A percentile compares a stretch with the other conserved stretches of the same genome.
Conservation (phyloP, 2,113 vertebrate species). For the Rhinoptilus africanus region DNA sequence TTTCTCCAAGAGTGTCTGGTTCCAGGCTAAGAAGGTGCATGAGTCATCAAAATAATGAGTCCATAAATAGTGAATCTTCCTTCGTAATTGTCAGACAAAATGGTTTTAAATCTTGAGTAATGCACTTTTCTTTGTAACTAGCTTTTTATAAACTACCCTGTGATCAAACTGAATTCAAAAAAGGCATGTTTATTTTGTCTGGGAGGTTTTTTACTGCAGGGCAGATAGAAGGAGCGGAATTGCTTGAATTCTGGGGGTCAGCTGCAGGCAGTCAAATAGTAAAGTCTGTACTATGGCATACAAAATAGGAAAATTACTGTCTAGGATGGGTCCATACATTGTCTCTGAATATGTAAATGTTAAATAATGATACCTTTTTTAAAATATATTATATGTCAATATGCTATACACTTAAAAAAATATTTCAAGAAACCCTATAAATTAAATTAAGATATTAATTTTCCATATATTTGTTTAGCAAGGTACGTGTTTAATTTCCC, state of each 20-base stretch:
- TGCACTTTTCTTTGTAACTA: not conserved
- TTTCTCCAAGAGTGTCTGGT: not conserved
- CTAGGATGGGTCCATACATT: not conserved
- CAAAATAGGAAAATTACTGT: not conserved
- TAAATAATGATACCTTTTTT: not conserved
- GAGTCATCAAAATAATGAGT: not conserved
- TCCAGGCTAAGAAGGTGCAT: not conserved
- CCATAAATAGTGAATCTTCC: not conserved
- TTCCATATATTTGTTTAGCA: not conserved
- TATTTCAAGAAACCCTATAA: not conserved
- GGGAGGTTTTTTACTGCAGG: not conserved
- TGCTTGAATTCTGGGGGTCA: not conserved
- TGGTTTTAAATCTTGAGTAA: not conserved
- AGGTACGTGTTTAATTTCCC: not conserved
- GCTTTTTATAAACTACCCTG: not conserved
- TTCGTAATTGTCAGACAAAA: not conserved
- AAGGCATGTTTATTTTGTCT: not conserved
- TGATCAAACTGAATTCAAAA: not conserved
- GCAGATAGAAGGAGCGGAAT: not conserved
- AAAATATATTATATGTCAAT: not conserved
- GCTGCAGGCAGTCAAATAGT: not conserved
- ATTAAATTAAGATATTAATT: not conserved
- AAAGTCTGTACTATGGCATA: not conserved
- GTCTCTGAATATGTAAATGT: not conserved
- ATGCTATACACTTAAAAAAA: not conserved